Evolutionary conservation across 2,113 vertebrate species (phyloP).

Genomic region (Melanocharis versteri): DNA sequence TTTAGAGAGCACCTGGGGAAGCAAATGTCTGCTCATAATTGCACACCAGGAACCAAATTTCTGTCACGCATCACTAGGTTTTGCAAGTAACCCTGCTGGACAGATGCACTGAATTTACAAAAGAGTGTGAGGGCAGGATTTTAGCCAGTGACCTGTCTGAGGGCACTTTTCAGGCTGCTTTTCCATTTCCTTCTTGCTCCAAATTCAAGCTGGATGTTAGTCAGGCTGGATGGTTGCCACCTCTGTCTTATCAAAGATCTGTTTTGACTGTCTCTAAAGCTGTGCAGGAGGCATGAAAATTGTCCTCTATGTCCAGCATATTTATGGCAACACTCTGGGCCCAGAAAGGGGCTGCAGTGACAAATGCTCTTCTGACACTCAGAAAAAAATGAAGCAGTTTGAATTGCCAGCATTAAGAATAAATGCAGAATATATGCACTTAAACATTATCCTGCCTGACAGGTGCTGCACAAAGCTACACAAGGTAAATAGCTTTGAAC

Average conservation of each 20-base stretch:
- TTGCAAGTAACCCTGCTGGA: not conserved
- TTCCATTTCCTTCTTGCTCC: not conserved
- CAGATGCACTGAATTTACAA: not conserved
- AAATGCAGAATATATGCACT: not conserved
- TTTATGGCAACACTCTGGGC: not conserved
- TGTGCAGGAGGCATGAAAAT: conserved; percentile 2
- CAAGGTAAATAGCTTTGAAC: not conserved
- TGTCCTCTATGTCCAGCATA: not conserved
- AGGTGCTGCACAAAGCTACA: not conserved
- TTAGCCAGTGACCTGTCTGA: not conserved
- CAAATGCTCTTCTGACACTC: not conserved
- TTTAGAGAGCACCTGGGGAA: not conserved
- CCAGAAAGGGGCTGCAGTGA: not conserved
- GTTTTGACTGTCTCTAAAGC: conserved; percentile 33
- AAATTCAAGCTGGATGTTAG: not conserved
- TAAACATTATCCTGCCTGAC: not conserved
- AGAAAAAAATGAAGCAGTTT: not conserved
- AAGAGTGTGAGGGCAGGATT: not conserved
- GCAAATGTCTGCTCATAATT: not conserved
- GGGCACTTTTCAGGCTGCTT: not conserved
- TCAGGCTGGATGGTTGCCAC: conserved; percentile 11
- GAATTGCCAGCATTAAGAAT: not conserved
- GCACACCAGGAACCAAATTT: not conserved
- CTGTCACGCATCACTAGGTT: not conserved
- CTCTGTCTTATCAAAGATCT: conserved; percentile 14